Conservation (phyloP, 2,888 invertebrate genomes). For the Tridacna crocea region DNA sequence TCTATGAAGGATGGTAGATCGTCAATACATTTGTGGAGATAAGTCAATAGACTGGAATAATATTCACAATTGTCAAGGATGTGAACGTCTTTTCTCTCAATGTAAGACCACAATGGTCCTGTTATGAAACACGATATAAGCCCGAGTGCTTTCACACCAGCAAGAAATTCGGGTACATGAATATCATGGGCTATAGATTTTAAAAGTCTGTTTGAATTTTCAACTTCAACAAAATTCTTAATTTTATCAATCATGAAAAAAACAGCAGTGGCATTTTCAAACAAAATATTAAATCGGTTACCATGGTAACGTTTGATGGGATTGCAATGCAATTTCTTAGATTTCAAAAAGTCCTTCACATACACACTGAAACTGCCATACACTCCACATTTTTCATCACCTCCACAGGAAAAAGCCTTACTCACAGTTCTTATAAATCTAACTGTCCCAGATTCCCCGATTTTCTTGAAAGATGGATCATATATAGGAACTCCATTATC, state of each 20-base stretch:
- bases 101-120: conserved; percentile 42
- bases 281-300: conserved; percentile 51
- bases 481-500: conserved; percentile 25
- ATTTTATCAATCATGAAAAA: conserved; percentile 32
- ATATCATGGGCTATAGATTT: conserved; percentile 41
- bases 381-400: conserved; percentile 48
- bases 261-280: conserved; percentile 38
- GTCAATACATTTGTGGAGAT: conserved; percentile 15
- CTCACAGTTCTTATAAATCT: conserved; percentile 32
- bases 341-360: conserved; percentile 43
- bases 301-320: conserved; percentile 42
- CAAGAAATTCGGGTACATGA: conserved; percentile 40
- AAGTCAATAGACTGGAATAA: conserved; percentile 32
- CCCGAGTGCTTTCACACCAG: conserved; percentile 56
- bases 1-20: conserved; percentile 11
- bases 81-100: conserved; percentile 22
- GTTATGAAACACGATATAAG: conserved; percentile 39
- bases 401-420: conserved; percentile 43
- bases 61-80: conserved; percentile 30
- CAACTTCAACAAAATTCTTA: conserved; percentile 27
- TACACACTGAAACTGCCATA: conserved; percentile 34
- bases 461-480: conserved; percentile 39
- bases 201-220: conserved; percentile 43
- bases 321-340: conserved; percentile 21
- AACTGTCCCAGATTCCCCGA: conserved; percentile 24